Percentiles rank a stretch among this genome's conserved stretches.
Conservation (phyloP, 2,888 invertebrate species). For the Philereme vetulata region DNA sequence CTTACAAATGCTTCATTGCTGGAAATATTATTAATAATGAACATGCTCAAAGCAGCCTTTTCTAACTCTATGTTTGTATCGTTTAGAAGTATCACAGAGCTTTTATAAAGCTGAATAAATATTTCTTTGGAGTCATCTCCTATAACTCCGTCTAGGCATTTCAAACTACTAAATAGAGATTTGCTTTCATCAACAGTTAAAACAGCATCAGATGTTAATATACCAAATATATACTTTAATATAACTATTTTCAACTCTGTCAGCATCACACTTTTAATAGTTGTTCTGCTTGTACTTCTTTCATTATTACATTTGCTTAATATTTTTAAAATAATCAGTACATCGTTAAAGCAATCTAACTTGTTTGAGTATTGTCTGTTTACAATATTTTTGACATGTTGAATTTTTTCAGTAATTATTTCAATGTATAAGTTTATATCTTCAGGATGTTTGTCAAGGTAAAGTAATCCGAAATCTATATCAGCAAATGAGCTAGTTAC, state of each 20-base stretch:
- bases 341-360: constrained; percentile 55
- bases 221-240: constrained; percentile 51
- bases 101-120: constrained; percentile 56
- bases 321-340: constrained; percentile 53
- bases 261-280: constrained; percentile 40
- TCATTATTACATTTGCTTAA: constrained; percentile 45
- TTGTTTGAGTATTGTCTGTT: constrained; percentile 65
- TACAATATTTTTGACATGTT: constrained; percentile 50
- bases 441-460: constrained; percentile 50
- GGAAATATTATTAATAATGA: constrained; percentile 51
- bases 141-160: constrained; percentile 30
- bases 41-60: constrained; percentile 56
- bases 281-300: constrained; percentile 27
- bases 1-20: constrained; percentile 41
- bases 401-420: constrained; percentile 50
- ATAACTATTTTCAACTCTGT: constrained; percentile 49
- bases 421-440: constrained; percentile 47
- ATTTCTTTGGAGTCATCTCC: constrained; percentile 41
- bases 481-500: constrained; percentile 46
- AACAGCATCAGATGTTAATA: constrained; percentile 52
- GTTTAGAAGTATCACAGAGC: constrained; percentile 52
- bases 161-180: constrained; percentile 47
- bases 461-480: constrained; percentile 57
- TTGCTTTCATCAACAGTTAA: constrained; percentile 50
- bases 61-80: constrained; percentile 49